phyloP scores from a whole-genome alignment of 2,797 vertebrate species.

The Sphaeramia orbicularis region DNA sequence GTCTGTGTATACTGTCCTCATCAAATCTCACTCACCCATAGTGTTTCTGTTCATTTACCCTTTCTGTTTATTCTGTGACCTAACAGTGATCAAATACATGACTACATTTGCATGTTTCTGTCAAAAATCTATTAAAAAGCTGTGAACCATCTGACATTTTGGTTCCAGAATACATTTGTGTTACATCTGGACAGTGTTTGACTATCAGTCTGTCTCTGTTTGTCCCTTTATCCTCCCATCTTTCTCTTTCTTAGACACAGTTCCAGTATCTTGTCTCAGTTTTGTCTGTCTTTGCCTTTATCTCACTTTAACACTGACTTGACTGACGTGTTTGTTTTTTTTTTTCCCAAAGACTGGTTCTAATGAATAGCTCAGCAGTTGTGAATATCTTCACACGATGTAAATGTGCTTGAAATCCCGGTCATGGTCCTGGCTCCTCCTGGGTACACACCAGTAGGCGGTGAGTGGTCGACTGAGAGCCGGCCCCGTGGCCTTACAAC shows the following conservation, averaged over 20 bases:
- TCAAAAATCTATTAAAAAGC: slow-evolving; percentile 2
- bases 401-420: slow-evolving; percentile 38
- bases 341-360: slow-evolving; percentile 55
- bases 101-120: background rate
- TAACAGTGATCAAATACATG: slow-evolving; percentile 17
- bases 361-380: slow-evolving; percentile 53
- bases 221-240: slow-evolving; percentile 44
- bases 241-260: slow-evolving; percentile 20
- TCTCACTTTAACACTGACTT: slow-evolving; percentile 66
- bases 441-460: slow-evolving; percentile 18
- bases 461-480: slow-evolving; percentile 48
- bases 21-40: slow-evolving; percentile 28
- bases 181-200: slow-evolving; percentile 6
- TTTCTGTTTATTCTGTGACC: slow-evolving; percentile 7
- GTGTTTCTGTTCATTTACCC: slow-evolving; percentile 23
- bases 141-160: slow-evolving; percentile 18
- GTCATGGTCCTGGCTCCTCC: slow-evolving; percentile 36
- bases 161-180: slow-evolving; percentile 8
- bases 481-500: slow-evolving; percentile 29
- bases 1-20: no score
- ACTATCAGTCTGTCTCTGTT: slow-evolving; percentile 17
- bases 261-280: slow-evolving; percentile 31
- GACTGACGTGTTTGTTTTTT: no score
- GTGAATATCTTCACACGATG: slow-evolving; percentile 44
- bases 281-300: slow-evolving; percentile 58